Conservation (phyloP, 2,797 vertebrate species). For the Sebastes jordani region DNA sequence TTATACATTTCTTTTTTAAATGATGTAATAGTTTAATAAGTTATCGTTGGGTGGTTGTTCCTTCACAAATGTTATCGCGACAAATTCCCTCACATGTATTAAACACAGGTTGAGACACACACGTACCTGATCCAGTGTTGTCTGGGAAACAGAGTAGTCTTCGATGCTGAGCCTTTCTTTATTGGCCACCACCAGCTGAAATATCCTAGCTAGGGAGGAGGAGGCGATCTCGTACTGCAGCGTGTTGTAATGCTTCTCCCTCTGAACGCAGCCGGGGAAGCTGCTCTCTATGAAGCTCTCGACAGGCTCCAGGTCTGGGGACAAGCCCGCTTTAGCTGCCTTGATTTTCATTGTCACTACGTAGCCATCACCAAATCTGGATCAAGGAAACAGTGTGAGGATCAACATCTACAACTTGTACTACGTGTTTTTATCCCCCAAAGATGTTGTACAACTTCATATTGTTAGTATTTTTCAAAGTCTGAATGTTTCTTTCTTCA, state of each 20-base stretch:
- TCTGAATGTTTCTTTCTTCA: not conserved
- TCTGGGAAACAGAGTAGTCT: conserved; percentile 96
- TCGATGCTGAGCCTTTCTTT: conserved; percentile 93
- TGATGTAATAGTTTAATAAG: not conserved
- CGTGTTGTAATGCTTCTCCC: conserved; percentile 94
- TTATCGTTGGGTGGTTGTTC: not conserved
- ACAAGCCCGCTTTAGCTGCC: conserved; percentile 80
- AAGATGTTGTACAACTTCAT: not conserved
- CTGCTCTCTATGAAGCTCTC: conserved; percentile 90
- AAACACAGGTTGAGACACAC: not conserved
- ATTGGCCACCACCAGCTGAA: conserved; percentile 92
- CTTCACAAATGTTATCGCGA: not conserved
- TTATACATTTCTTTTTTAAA: no score
- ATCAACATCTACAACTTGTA: not conserved
- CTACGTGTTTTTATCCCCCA: not conserved
- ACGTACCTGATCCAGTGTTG: conserved; percentile 95
- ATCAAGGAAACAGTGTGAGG: not conserved
- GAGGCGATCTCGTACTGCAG: conserved; percentile 93
- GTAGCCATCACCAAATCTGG: conserved; percentile 95
- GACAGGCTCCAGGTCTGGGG: conserved; percentile 87
- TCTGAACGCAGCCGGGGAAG: conserved; percentile 90
- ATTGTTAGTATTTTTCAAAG: not conserved
- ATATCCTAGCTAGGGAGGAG: conserved; percentile 93
- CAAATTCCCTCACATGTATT: not conserved
- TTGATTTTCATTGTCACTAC: conserved; percentile 96